Evolutionary conservation across 1,140 invertebrate species (phyloP).

Genomic region (Ptiloglossa arizonensis): DNA sequence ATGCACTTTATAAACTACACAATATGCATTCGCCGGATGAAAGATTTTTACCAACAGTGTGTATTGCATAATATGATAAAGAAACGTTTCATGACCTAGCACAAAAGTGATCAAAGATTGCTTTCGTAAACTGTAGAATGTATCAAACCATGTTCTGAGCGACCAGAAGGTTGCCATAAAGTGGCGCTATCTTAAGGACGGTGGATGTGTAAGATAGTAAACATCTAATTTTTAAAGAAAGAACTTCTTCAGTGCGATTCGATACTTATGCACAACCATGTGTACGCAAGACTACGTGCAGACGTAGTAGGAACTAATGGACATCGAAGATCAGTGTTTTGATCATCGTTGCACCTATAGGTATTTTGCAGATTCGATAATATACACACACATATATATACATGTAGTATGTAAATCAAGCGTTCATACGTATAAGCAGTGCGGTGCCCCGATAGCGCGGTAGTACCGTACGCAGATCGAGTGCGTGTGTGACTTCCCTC

Average conservation of each 20-base stretch:
- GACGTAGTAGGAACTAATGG: background rate
- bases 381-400: slow-evolving; percentile 8
- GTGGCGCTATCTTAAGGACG: slow-evolving; percentile 18
- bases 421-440: slow-evolving; percentile 33
- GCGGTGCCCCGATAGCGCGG: slow-evolving; percentile 30
- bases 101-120: background rate
- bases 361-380: slow-evolving; percentile 28
- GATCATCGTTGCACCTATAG: slow-evolving; percentile 27
- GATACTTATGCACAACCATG: background rate
- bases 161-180: slow-evolving; percentile 10
- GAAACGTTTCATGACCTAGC: background rate
- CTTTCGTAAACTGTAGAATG: background rate
- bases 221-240: slow-evolving; percentile 23
- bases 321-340: slow-evolving; percentile 21
- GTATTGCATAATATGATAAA: background rate
- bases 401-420: slow-evolving; percentile 31
- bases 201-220: background rate
- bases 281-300: background rate
- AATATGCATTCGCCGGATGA: background rate
- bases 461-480: slow-evolving; percentile 33
- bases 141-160: background rate
- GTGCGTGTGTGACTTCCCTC: slow-evolving; percentile 67
- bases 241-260: background rate
- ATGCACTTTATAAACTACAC: background rate
- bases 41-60: background rate